These are phyloP conservation scores for Goniozus legneri DNA, from an alignment of 1,140 invertebrate species.

Conservation along the genomic window DNA sequence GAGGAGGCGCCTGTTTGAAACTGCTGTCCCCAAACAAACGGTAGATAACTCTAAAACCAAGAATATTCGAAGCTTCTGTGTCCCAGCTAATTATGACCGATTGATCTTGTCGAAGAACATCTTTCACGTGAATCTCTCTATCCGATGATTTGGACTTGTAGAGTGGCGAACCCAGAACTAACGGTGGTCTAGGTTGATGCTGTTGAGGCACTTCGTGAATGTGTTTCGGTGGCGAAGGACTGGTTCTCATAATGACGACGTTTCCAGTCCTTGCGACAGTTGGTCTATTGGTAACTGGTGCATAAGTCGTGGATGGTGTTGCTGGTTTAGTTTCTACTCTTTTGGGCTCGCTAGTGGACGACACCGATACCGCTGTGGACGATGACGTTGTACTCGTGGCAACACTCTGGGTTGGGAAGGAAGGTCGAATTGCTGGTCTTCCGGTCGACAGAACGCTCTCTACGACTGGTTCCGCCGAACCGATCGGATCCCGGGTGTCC, in stretches of 20 bases:
- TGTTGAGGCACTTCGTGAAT: slow-evolving; percentile 32
- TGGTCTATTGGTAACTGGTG: slow-evolving; percentile 31
- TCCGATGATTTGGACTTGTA: slow-evolving; percentile 62
- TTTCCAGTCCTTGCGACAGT: slow-evolving; percentile 47
- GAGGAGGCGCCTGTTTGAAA: slow-evolving; percentile 83
- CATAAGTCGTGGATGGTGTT: slow-evolving; percentile 28
- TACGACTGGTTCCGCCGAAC: slow-evolving; percentile 33
- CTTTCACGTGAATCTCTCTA: slow-evolving; percentile 79
- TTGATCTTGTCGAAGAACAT: slow-evolving; percentile 80
- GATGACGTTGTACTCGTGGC: slow-evolving; percentile 26
- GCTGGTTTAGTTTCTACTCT: slow-evolving; percentile 26
- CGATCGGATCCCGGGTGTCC: slow-evolving; percentile 51
- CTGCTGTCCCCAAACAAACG: slow-evolving; percentile 83
- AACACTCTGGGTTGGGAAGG: slow-evolving; percentile 24
- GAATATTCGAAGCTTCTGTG: slow-evolving; percentile 76
- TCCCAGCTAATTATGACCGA: slow-evolving; percentile 90
- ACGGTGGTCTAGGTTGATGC: slow-evolving; percentile 62
- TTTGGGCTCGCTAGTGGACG: slow-evolving; percentile 29
- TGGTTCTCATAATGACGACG: slow-evolving; percentile 48
- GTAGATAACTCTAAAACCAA: slow-evolving; percentile 87
- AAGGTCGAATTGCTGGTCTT: slow-evolving; percentile 13
- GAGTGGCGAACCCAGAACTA: slow-evolving; percentile 67
- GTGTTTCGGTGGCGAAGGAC: slow-evolving; percentile 39
- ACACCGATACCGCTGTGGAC: slow-evolving; percentile 35
- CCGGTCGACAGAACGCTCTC: slow-evolving; percentile 24